Evolutionary conservation across 1,140 invertebrate genomes (phyloP).

Genomic region (Coboldia fuscipes): DNA sequence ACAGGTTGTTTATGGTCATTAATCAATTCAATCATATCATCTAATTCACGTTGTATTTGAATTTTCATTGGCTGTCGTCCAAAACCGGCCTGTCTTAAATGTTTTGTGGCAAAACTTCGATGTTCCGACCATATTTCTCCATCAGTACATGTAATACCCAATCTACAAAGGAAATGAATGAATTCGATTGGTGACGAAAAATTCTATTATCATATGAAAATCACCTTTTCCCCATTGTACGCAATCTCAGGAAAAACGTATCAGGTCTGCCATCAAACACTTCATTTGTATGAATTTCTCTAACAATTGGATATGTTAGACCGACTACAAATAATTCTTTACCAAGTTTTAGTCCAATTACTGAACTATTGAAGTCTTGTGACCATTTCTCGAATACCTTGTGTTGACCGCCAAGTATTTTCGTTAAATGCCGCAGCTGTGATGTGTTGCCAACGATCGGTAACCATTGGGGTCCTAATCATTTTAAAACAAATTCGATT

Average conservation of each 20-base stretch:
- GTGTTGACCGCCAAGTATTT: constrained; percentile 34
- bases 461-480: constrained; percentile 41
- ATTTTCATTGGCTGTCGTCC: constrained; percentile 49
- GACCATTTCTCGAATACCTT: constrained; percentile 32
- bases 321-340: constrained; percentile 35
- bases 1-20: constrained; percentile 15
- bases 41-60: constrained; percentile 41
- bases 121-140: constrained; percentile 54
- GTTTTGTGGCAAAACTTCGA: constrained; percentile 43
- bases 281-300: constrained; percentile 34
- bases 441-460: constrained; percentile 40
- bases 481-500: constrained; percentile 6
- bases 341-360: constrained; percentile 44
- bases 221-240: constrained; percentile 42
- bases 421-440: constrained; percentile 28
- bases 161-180: constrained; percentile 7
- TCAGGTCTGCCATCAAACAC: constrained; percentile 50
- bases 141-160: constrained; percentile 50
- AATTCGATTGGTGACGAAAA: constrained; percentile 5
- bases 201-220: constrained; percentile 15
- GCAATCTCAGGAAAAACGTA: constrained; percentile 42
- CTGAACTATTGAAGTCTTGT: constrained; percentile 31
- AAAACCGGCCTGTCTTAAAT: constrained; percentile 48
- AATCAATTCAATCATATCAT: constrained; percentile 25
- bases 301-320: constrained; percentile 29